A percentile compares a stretch with the other conserved stretches of the same genome.
Evolutionary conservation across 2,113 vertebrate species (phyloP).

Genomic region (Phyllostomus discolor): DNA sequence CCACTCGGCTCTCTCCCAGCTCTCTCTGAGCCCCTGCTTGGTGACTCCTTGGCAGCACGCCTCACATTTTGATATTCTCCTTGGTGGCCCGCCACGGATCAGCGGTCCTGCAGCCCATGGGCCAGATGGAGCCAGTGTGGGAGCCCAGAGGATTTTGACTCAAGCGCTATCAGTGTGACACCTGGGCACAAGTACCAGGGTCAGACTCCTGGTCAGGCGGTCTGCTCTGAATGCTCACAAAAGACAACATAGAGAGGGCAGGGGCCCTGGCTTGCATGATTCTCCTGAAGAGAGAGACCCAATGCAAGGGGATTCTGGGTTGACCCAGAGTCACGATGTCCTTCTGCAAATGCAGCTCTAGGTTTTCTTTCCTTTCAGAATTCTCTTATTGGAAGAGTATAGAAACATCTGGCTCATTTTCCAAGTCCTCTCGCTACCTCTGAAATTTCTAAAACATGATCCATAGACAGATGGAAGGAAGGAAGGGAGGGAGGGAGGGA

Average conservation of each 20-base stretch:
- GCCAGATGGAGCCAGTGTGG: background rate
- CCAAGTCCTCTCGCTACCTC: background rate
- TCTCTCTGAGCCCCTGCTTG: background rate
- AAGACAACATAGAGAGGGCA: background rate
- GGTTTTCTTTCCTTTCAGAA: background rate
- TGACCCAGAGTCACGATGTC: background rate
- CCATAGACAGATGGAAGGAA: background rate
- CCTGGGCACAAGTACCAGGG: background rate
- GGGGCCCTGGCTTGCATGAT: background rate
- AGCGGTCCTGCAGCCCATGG: background rate
- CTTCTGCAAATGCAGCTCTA: background rate
- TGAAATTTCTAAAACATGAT: conserved; percentile 10
- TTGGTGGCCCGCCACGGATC: background rate
- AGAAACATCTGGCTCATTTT: background rate
- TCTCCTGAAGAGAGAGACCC: background rate
- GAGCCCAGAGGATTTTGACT: background rate
- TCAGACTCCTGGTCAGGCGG: background rate
- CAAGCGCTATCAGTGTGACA: background rate
- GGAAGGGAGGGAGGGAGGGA: background rate
- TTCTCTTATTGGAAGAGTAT: background rate
- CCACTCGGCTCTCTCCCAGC: background rate
- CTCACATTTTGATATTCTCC: background rate
- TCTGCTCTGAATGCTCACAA: background rate
- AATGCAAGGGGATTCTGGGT: background rate
- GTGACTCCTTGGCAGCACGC: background rate